Evolutionary conservation across 37 sponge, comb jelly and placozoan species (phyloP), one percentile per base, ranked within the genome.

Genomic region (Chondrilla cf. caribensis): DNA sequence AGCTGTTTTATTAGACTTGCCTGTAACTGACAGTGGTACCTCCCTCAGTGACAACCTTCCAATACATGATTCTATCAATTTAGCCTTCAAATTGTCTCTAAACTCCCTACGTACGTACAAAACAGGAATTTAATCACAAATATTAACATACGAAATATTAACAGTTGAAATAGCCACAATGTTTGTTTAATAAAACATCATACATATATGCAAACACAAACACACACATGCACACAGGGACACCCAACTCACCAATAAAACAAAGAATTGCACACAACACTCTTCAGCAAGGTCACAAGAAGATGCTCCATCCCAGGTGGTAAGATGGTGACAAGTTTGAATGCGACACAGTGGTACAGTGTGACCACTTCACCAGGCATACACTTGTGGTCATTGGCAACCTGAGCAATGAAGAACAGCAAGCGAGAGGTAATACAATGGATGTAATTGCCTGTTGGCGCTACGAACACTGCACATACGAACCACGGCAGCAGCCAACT

Each of bases 251-350:
- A 80, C 90, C 65, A 43, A 54, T 68, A 80, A 18, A 83, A 36
- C 0, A 44, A 17, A 3, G 84, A 80, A 36, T 86, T 70, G 58
- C 79, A 83, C 22, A 90, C 37, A 33, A 73, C 76, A 59, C 58
- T 37, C 5, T 77, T 24, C 17, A 83, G 44, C 65, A 90, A 83
- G 25, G 79, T 66, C 33, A 28, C 24, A 0, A 83, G 58, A 0
- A 22, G 40, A 38, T 24, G 38, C 58, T 90, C 90, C 72, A 71
- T 42, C 0, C 90, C 90, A 60, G 80, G 76, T 3, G 87, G 90
- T 21, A 86, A 65, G 19, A 78, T 70, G 66, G 79, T 36, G 29
- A 86, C 37, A 0, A 90, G 87, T 5, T 71, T 62, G 44, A 86
- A 70, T n/a, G 76, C 35, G 2, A 82, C 15, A 6, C 32, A 21